Evolutionary conservation across 2,797 vertebrate genomes (phyloP).

Genomic region (Enteromius anoplus): DNA sequence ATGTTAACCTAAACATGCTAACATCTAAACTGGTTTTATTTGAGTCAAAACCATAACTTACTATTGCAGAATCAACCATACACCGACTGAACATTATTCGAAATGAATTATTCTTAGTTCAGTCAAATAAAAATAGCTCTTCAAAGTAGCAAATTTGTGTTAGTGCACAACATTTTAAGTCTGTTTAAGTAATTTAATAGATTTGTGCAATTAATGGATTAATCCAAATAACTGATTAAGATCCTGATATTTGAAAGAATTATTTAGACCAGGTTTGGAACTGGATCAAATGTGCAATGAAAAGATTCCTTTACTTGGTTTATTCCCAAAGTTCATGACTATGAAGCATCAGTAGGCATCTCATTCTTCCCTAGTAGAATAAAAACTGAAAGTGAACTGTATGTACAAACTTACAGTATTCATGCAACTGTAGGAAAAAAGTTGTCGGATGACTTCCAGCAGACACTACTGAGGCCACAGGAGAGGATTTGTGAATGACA

Average conservation of each 20-base stretch:
- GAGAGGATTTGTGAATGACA: no score
- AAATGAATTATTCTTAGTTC: background rate
- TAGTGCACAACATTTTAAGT: background rate
- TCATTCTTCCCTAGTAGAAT: no score
- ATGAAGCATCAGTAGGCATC: background rate
- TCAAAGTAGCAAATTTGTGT: background rate
- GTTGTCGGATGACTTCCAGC: background rate
- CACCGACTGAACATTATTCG: background rate
- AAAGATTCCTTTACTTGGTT: background rate
- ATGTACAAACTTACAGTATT: background rate
- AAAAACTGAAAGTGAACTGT: background rate
- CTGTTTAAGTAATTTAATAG: background rate
- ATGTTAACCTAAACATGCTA: background rate
- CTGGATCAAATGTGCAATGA: background rate
- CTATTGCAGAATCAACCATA: background rate
- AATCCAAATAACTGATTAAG: background rate
- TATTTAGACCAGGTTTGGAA: background rate
- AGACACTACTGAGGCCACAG: background rate
- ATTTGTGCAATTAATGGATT: background rate
- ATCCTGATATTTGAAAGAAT: background rate
- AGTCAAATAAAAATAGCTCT: background rate
- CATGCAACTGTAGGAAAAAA: background rate
- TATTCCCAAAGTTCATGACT: background rate
- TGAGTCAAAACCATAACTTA: background rate
- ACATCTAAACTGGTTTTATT: background rate